Evolutionary conservation across 2,888 invertebrate genomes (phyloP), one percentile per base, ranked within the genome.

Genomic region (Hydrotaea diabolus): DNA sequence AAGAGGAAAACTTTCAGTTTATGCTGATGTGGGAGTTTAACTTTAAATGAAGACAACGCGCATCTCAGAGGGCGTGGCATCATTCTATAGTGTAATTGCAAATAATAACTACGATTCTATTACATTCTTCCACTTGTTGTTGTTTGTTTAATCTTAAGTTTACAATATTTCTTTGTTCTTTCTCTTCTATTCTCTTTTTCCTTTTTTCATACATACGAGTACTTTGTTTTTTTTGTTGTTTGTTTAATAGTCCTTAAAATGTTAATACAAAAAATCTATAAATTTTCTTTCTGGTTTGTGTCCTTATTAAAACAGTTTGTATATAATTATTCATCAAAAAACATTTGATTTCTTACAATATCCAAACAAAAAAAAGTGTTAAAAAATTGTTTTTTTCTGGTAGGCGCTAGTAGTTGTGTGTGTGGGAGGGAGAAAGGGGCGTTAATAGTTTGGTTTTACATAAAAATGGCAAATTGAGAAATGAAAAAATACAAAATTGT

Each of bases 241-340:
- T 57, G n/a, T 62, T 62, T 11, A 15, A 36, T 62, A 36, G 9
- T 36, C 36, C 66, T 66, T 66, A 66, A 64, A 49, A 66, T 43
- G 19, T 39, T 66, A 43, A 19, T 66, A 66, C 49, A 49, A 49
- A 39, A 66, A 43, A 66, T 39, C 3, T 43, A 19, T 66, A 66
- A 43, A 11, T 19, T 39, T 43, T n/a, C 15, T 43, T 43, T 39
- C 43, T 39, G 49, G 49, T 49, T 43, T 66, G 66, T 66, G 66
- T 43, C 7, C 39, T 66, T 66, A 39, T 11, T 39, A 66, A 66
- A 66, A n/a, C 59, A 64, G 9, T 17, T 5, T 36, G 19, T 21
- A 9, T 66, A 39, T 66, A 36, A 39, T 66, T 57, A 59, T 26
- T 59, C 26, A 31, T 31, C 31, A 31, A 31, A 31, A 59, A 59